Conservation (phyloP, 2,113 vertebrate genomes). For the Tympanuchus pallidicinctus region DNA sequence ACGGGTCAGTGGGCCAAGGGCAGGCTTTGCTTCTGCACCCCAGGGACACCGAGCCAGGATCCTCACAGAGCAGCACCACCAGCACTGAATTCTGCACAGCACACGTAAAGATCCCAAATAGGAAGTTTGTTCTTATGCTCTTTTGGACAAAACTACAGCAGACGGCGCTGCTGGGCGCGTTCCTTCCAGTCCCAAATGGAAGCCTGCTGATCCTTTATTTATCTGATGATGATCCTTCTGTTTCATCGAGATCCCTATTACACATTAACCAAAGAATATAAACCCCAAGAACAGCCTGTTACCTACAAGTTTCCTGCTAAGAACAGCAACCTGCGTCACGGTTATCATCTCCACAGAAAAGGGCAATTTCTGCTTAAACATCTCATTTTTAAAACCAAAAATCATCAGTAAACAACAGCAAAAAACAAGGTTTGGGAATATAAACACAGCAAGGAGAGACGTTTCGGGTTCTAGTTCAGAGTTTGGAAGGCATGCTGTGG, state of each 20-base stretch:
- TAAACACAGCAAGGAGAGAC: too few relatives aligned
- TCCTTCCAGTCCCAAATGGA: background rate
- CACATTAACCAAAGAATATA: background rate
- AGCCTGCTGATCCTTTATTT: background rate
- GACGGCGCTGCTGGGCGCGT: background rate
- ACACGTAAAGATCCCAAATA: background rate
- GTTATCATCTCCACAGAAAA: too few relatives aligned
- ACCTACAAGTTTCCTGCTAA: background rate
- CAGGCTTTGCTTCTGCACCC: too few relatives aligned
- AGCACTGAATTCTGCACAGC: rapidly evolving
- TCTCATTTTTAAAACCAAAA: too few relatives aligned
- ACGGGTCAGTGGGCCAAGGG: rapidly evolving
- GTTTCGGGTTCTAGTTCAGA: too few relatives aligned
- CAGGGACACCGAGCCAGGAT: background rate
- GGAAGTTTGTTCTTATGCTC: background rate
- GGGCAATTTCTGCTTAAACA: too few relatives aligned
- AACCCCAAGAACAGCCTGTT: background rate
- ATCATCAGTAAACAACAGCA: too few relatives aligned
- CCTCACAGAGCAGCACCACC: background rate
- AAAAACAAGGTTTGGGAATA: too few relatives aligned
- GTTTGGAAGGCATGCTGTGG: too few relatives aligned
- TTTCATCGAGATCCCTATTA: background rate
- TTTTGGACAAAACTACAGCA: background rate
- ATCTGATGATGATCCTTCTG: background rate
- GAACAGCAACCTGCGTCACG: too few relatives aligned